A percentile compares a stretch with the other conserved stretches of the same genome.
These are phyloP conservation scores for Jaculus jaculus DNA, from an alignment of 2,113 vertebrate species.

Conservation along the genomic window DNA sequence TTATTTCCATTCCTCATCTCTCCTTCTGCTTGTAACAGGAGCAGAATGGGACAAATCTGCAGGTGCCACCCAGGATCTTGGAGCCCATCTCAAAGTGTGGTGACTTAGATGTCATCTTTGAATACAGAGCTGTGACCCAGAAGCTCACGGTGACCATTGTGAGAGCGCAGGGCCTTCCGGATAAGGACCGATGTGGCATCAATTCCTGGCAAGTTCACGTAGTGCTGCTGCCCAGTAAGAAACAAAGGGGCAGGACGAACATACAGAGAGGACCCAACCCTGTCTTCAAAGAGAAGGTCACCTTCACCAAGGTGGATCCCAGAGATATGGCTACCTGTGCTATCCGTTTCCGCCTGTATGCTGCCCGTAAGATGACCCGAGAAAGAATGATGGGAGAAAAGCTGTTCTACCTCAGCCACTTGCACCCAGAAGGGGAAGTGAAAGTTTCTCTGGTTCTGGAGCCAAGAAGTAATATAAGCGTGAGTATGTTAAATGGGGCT, in stretches of 20 bases:
- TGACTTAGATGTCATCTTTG: slow-evolving; percentile 90
- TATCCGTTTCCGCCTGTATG: slow-evolving; percentile 94
- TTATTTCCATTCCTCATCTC: slow-evolving; percentile 38
- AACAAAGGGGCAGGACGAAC: slow-evolving; percentile 91
- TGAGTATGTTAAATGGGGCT: slow-evolving; percentile 82
- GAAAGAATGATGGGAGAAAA: slow-evolving; percentile 98
- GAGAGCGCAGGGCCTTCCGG: slow-evolving; percentile 90
- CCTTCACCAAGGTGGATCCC: slow-evolving; percentile 89
- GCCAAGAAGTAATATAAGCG: slow-evolving; percentile 93
- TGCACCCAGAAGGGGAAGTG: slow-evolving; percentile 83
- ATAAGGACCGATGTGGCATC: slow-evolving; percentile 94
- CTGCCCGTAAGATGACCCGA: slow-evolving; percentile 89
- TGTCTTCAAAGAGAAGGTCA: slow-evolving; percentile 91
- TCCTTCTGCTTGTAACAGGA: slow-evolving; percentile 81
- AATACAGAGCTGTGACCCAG: slow-evolving; percentile 87
- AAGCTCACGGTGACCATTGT: slow-evolving; percentile 91
- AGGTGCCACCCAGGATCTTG: slow-evolving; percentile 66
- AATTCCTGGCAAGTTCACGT: slow-evolving; percentile 94
- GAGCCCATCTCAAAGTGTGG: slow-evolving; percentile 93
- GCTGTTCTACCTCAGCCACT: slow-evolving; percentile 87
- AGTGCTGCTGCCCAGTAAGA: slow-evolving; percentile 94
- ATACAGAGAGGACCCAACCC: slow-evolving; percentile 90
- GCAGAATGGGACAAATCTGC: slow-evolving; percentile 70
- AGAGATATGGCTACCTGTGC: slow-evolving; percentile 87
- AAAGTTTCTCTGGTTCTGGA: slow-evolving; percentile 91